A percentile compares a stretch with the other conserved stretches of the same genome.
phyloP scores from a whole-genome alignment of 2,113 vertebrate species.

The Sorex fumeus region DNA sequence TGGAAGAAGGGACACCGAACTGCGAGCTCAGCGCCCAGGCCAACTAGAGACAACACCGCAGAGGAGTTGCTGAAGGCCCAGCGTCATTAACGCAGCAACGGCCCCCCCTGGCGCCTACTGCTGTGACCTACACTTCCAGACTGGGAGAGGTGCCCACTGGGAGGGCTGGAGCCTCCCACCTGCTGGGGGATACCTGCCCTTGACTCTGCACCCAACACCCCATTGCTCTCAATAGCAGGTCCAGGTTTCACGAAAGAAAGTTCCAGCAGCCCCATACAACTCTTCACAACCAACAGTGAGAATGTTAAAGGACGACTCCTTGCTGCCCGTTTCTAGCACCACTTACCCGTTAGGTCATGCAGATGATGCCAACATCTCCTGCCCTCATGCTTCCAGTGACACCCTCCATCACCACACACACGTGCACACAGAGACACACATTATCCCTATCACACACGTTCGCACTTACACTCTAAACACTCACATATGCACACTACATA shows the following conservation, averaged over 20 bases:
- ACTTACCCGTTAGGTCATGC: background rate
- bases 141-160: too few relatives aligned
- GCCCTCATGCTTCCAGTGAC: background rate
- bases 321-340: background rate
- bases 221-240: background rate
- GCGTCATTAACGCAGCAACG: constrained; percentile 41
- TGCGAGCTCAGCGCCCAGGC: too few relatives aligned
- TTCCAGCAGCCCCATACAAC: background rate
- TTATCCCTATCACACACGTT: background rate
- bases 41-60: too few relatives aligned
- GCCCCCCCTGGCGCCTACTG: constrained; percentile 25
- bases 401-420: background rate
- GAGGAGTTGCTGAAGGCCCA: background rate
- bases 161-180: background rate
- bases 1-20: too few relatives aligned
- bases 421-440: background rate
- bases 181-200: background rate
- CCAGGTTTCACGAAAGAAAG: background rate
- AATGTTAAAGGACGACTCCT: background rate
- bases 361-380: background rate
- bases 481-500: too few relatives aligned
- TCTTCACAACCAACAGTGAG: background rate
- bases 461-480: too few relatives aligned
- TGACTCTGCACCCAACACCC: background rate
- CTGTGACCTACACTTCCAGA: background rate